Base-by-base conservation (phyloP, 2,113 vertebrate species). In the Polyodon spathula region DNA sequence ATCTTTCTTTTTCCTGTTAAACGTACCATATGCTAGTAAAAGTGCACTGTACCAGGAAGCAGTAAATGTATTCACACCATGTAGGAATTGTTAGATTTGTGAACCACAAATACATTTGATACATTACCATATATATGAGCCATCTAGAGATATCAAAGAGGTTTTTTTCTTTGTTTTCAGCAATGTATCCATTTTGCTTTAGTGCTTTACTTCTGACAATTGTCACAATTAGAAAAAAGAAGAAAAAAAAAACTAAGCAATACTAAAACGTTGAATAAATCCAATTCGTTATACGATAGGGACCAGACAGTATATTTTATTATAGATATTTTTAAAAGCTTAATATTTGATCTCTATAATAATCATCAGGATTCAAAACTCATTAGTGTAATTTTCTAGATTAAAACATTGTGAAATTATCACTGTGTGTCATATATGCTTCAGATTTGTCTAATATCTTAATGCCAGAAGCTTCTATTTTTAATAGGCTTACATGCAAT, bases 141-240 rank as follows among this genome's bases (percentile, higher is more conserved):
- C 54, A 72, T 62, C 62, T 16, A 27, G 59, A 53, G 57, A 65
- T 64, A 66, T 51, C 59, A 52, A 38, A 68, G 65, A 59, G 63
- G n/a, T n/a, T 58, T 51, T 58, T 73, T 62, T 65, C 48, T n/a
- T 58, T 57, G 51, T 63, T 63, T 73, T 64, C 62, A 66, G 63
- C 61, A 63, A n/a, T n/a, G n/a, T n/a, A n/a, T n/a, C n/a, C 61
- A 68, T 70, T 65, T 54, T 40, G 55, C 63, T 63, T 57, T 65
- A 63, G 67, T 70, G 68, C 59, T 66, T 63, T 57, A 55, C 66
- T 68, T 69, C 56, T 59, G 60, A 61, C n/a, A 60, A 64, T 37
- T 58, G 53, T 54, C 59, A 69, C 66, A 74, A 71, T 65, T 69
- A 67, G 57, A 57, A 61, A 59, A 62, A 59, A 55, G 66, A 66